Evolutionary conservation across 1,140 invertebrate species (phyloP), one percentile per base, ranked within the genome.

Genomic region (Teleopsis dalmanni): DNA sequence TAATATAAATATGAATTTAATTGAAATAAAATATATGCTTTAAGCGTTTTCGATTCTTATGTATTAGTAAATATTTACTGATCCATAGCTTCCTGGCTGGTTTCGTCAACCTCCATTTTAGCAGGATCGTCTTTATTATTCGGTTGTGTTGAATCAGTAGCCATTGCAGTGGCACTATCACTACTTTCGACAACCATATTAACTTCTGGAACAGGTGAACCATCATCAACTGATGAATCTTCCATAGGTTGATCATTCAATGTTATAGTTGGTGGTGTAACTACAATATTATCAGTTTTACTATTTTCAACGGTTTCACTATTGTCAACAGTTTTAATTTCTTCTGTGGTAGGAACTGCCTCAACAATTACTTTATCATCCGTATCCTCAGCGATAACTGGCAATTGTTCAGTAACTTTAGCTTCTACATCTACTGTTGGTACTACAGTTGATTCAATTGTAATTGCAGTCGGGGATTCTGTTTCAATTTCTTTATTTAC

Each of bases 1-100:
- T 29, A 43, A n/a, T 43, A 43, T 19, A 43, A 18, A 4, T 19
- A 16, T 43, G 13, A 21, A 11, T 29, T 2, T 43, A 16, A 8
- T 29, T 29, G 27, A 29, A 8, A 13, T 29, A 19, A 19, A 31
- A 29, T 43, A 10, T 31, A 31, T 31, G 41, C 26, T 25, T 43
- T 43, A 31, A 29, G 27, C 31, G 31, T 31, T 43, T 25, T 29
- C 16, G 27, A 29, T 16, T 19, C 21, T 18, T 13, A 29, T 29
- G 3, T 31, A 27, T 14, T 43, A 23, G 14, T 26, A 42, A 6
- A 29, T 36, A 50, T 49, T 54, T 69, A 69, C 54, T 69, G 65
- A 48, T 65, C 56, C 65, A 69, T 69, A 35, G 68, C 65, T 55
- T 69, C 65, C 51, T 69, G 65, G 54, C 66, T 70, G 44, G 66